Base-by-base conservation (phyloP, 2,113 vertebrate species). In the Solenodon paradoxus region DNA sequence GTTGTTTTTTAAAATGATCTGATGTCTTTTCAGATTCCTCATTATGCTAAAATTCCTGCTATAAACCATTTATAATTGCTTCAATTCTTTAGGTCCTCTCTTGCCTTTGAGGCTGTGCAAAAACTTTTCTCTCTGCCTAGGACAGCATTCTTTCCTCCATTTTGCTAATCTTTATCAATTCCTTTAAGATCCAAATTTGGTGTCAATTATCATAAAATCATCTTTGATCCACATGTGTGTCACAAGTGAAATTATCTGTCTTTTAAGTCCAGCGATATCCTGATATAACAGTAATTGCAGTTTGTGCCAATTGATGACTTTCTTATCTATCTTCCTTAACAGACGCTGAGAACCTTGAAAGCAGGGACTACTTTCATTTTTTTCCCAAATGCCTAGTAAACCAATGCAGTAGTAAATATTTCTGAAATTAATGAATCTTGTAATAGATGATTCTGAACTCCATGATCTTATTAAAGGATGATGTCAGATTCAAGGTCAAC, bases 141-240 rank as follows among this genome's bases (percentile, higher is more conserved):
- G 12, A 68, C 38, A 80, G 24, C 19, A 75, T 51, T 71, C 30
- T 30, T 30, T 28, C 40, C 22, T 95, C 64, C 35, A 80, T 84
- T 79, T 94, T 91, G 68, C 61, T 90, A 71, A 80, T 82, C n/a
- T 90, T 82, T 68, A 92, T 63, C 66, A 8, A 85, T 87, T 95
- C 42, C 28, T 40, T 87, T 35, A 61, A 71, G 32, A 57, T 35
- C 30, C 59, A 93, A 10, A 74, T 90, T 69, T 86, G n/a, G 57
- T 69, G 38, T 77, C 26, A 79, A 61, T 17, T 61, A 5, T 57
- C 78, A 90, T 92, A 47, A 83, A 61, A 74, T 42, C 6, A 22
- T 72, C 68, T 94, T 78, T 89, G 68, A 95, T 71, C 38, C 32
- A 42, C 45, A 90, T 66, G 35, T n/a, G 32, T 35, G 9, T 38